A percentile compares a stretch with the other conserved stretches of the same genome.
phyloP scores from a whole-genome alignment of 2,797 vertebrate species.

The Peromyscus melanophrys region DNA sequence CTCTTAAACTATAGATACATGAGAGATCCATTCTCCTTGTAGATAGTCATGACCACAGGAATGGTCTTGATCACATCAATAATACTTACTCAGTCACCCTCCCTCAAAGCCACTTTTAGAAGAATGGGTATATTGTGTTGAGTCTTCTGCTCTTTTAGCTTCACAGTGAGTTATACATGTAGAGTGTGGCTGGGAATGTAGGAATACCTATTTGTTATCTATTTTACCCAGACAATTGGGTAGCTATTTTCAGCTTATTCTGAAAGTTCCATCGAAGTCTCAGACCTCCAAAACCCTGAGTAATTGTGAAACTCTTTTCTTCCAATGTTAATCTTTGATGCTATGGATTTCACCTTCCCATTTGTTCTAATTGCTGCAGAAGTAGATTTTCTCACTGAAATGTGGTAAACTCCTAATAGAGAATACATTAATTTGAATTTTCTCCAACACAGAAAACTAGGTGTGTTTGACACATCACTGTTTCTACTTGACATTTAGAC shows the following conservation, averaged over 20 bases:
- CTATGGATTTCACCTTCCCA: neutral
- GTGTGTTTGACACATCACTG: neutral
- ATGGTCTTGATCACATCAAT: neutral
- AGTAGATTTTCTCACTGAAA: neutral
- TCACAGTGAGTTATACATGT: neutral
- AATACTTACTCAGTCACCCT: neutral
- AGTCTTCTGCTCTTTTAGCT: neutral
- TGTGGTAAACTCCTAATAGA: neutral
- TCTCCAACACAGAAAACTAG: neutral
- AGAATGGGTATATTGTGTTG: neutral
- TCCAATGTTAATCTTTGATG: neutral
- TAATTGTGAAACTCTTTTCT: neutral
- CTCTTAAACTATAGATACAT: neutral
- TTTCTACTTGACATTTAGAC: conserved; percentile 10
- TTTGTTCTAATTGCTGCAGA: neutral
- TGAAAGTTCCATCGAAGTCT: neutral
- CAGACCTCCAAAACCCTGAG: neutral
- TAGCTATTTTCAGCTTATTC: neutral
- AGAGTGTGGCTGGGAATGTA: neutral
- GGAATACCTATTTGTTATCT: neutral
- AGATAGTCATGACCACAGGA: neutral
- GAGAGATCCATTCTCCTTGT: neutral
- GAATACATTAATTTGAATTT: neutral
- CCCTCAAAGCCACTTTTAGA: conserved; percentile 33
- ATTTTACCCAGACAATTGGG: neutral